Evolutionary conservation across 1,140 invertebrate species (phyloP).

Genomic region (Andrena cerasifolii): DNA sequence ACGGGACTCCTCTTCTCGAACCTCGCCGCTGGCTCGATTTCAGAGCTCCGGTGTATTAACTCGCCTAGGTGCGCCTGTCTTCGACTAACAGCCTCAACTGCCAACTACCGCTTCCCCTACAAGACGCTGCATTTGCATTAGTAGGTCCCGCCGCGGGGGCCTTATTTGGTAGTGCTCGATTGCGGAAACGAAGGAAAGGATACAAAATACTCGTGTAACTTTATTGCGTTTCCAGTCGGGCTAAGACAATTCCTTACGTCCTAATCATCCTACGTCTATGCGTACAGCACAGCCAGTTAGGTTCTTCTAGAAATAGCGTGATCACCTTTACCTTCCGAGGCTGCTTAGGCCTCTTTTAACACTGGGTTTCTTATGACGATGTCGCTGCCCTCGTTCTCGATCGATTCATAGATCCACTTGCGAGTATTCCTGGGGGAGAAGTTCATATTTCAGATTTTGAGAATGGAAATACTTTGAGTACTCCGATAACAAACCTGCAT

Average conservation of each 20-base stretch:
- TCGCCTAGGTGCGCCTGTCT: too few species aligned
- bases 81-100: not conserved
- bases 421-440: constrained; percentile 70
- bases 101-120: not conserved
- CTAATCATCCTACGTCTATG: too few species aligned
- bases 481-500: constrained; percentile 80
- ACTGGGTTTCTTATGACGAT: constrained; percentile 66
- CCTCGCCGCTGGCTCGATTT: too few species aligned
- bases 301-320: not conserved
- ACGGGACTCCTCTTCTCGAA: not conserved
- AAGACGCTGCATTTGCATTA: not conserved
- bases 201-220: not conserved
- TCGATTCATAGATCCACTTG: constrained; percentile 77
- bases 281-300: not conserved
- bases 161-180: too few species aligned
- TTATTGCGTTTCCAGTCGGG: not conserved
- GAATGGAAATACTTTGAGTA: not conserved
- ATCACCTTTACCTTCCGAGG: not conserved
- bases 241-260: too few species aligned
- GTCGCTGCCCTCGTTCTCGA: constrained; percentile 79
- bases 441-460: not conserved
- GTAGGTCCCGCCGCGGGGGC: too few species aligned
- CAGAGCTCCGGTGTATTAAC: not conserved
- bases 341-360: constrained; percentile 53
- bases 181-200: not conserved